A percentile compares a stretch with the other conserved stretches of the same genome.
Conservation (phyloP, 2,113 vertebrate species). For the Sylvietta virens region DNA sequence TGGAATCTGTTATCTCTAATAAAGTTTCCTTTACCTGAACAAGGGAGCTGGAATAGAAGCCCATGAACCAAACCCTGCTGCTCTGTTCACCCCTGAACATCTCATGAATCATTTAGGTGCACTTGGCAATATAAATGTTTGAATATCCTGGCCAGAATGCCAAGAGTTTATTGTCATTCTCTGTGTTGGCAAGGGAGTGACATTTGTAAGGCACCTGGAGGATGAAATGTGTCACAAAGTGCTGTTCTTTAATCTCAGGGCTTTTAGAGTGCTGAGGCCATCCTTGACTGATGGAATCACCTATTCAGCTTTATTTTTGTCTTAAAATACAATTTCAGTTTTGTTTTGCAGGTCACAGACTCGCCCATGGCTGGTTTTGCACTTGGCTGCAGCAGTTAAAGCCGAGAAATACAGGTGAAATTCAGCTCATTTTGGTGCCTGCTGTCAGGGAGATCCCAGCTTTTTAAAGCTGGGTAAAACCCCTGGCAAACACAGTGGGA, state of each 20-base stretch:
- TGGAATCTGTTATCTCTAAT: neutral
- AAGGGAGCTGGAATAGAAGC: neutral
- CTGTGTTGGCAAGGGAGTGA: neutral
- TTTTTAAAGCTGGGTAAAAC: neutral
- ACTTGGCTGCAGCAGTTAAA: neutral
- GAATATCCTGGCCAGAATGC: neutral
- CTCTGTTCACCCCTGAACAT: neutral
- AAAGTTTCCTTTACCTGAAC: neutral
- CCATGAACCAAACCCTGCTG: neutral
- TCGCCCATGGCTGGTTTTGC: neutral
- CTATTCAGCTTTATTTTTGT: neutral
- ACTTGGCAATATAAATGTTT: neutral
- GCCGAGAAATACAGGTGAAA: neutral
- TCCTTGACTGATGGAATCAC: neutral
- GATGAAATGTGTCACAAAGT: neutral
- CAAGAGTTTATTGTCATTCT: neutral
- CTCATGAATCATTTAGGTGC: neutral
- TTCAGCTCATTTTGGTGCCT: neutral
- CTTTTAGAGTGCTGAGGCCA: neutral
- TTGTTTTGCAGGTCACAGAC: neutral
- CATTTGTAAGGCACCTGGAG: neutral
- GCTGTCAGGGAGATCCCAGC: no score
- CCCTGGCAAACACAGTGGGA: neutral
- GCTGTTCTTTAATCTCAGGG: neutral
- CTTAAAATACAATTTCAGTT: neutral